Conservation (phyloP, 2,113 vertebrate genomes). For the Pontoporia blainvillei region DNA sequence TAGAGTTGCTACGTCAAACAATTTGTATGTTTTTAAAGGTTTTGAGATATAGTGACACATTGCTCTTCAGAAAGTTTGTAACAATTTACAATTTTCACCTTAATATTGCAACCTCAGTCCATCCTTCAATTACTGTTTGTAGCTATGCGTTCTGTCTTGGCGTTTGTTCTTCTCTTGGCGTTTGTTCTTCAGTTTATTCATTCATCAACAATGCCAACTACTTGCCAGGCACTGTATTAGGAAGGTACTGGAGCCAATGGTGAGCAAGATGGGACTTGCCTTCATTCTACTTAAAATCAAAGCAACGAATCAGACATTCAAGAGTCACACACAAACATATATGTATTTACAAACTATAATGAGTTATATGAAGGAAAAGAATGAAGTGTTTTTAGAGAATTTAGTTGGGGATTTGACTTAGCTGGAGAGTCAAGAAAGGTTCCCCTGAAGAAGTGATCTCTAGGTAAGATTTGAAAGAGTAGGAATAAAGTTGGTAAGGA, state of each 20-base stretch:
- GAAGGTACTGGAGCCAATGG: background rate
- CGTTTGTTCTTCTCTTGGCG: background rate
- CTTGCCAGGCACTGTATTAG: background rate
- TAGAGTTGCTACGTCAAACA: background rate
- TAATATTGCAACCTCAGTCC: background rate
- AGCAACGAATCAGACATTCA: background rate
- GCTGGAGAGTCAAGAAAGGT: background rate
- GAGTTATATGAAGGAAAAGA: background rate
- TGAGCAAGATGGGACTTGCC: background rate
- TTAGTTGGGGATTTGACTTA: background rate
- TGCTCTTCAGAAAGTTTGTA: background rate
- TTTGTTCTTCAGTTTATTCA: background rate
- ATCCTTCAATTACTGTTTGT: background rate
- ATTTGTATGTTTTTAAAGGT: background rate
- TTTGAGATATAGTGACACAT: background rate
- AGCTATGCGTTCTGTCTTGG: background rate
- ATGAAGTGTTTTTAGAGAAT: fast-evolving
- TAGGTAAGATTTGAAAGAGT: background rate
- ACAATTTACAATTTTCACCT: background rate
- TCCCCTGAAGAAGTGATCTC: background rate
- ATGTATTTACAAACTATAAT: background rate
- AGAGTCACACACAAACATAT: background rate
- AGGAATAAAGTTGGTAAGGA: background rate
- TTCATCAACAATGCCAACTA: background rate
- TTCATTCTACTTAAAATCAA: background rate